Evolutionary conservation across 2,113 vertebrate genomes (phyloP), one percentile per base, ranked within the genome.

Genomic region (Drymodes brunneopygia): DNA sequence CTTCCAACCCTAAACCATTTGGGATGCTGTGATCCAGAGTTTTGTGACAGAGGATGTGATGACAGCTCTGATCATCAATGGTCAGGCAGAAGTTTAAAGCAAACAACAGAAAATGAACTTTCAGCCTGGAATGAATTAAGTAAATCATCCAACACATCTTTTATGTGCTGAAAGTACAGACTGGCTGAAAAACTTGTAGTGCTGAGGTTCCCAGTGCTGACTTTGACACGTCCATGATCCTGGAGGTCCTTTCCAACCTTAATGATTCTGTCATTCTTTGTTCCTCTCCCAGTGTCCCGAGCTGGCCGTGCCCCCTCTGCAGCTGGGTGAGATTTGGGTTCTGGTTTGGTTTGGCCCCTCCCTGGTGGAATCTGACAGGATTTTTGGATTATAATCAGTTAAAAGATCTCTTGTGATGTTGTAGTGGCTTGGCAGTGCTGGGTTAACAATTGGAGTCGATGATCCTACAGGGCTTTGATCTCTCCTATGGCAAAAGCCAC

Each of bases 281-380:
- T 35, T 87, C 33, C 31, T 66, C 27, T 22, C 50, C 31, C 23
- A 9, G 13, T 6, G 8, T 15, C 54, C 12, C 0, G 0, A 27
- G 28, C 1, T 60, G 48, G 23, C 17, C 6, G 1, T 33, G 12
- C 51, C 71, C 57, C 70, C 31, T 72, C n/a, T 45, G 21, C 6
- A 90, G 24, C 40, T 58, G 45, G 16, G 8, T 60, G 64, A 40
- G 28, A 15, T 78, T 50, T 81, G 60, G 22, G 10, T 31, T 70
- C 60, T 92, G 64, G 18, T 51, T 84, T 71, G 45, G 2, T 67
- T 71, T 84, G 47, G 12, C 20, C 18, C n/a, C 38, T 81, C 6
- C 2, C 47, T 47, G n/a, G 15, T 28, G 56, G 40, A 51, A 50
- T 38, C 71, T 91, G 33, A 18, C 9, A 48, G 48, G 12, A 21